A percentile compares a stretch with the other conserved stretches of the same genome.
phyloP scores from a whole-genome alignment of 2,888 invertebrate genomes.

The Gerosis bhagava region DNA sequence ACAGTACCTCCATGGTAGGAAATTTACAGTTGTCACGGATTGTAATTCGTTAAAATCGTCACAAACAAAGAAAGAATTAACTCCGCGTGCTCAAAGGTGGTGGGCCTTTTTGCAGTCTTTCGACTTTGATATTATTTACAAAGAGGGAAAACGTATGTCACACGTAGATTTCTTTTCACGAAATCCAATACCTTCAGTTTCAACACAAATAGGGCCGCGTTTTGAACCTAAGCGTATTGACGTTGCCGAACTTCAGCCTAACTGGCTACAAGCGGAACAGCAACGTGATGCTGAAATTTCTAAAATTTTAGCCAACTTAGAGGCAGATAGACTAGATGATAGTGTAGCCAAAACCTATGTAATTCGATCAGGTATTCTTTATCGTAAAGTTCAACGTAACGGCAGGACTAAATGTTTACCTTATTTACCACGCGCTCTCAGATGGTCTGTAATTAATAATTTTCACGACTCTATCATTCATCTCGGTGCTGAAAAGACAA shows the following conservation, averaged over 20 bases:
- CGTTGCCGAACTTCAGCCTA: neutral
- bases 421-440: slow-evolving; percentile 31
- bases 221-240: neutral
- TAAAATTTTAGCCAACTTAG: slow-evolving; percentile 14
- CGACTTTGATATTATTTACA: neutral
- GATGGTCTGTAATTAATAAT: slow-evolving; percentile 37
- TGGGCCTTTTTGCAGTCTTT: neutral
- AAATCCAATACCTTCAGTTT: slow-evolving; percentile 5
- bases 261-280: slow-evolving; percentile 25
- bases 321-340: slow-evolving; percentile 3
- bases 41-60: no score
- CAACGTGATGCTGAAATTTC: slow-evolving; percentile 25
- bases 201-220: neutral
- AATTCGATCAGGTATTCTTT: neutral
- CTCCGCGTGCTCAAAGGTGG: neutral
- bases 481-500: slow-evolving; percentile 35
- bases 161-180: slow-evolving; percentile 28
- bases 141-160: neutral
- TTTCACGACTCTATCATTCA: slow-evolving; percentile 35
- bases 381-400: neutral
- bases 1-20: no score
- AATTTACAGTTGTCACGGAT: no score
- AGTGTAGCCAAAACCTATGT: slow-evolving; percentile 30
- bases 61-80: no score
- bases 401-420: slow-evolving; percentile 22